Percentiles rank a stretch among this genome's conserved stretches.
Conservation (phyloP, 2,888 invertebrate species). For the Cephus pygmeus region DNA sequence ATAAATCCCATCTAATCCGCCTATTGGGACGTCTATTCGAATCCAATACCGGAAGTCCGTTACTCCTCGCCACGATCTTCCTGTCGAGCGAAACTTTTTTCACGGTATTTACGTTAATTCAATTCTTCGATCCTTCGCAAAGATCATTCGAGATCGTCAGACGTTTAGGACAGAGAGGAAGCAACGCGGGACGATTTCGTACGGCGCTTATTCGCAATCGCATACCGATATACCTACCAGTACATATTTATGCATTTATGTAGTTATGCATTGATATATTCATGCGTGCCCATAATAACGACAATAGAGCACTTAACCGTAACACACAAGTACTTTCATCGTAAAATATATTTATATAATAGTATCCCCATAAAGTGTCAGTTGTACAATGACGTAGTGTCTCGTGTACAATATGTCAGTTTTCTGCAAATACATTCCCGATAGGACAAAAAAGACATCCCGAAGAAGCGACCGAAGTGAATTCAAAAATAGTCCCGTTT, state of each 20-base stretch:
- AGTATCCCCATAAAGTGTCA: not conserved
- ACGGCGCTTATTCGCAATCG: not conserved
- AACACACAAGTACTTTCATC: constrained; percentile 45
- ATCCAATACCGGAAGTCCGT: not conserved
- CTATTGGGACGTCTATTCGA: not conserved
- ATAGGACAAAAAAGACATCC: not conserved
- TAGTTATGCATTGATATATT: not conserved
- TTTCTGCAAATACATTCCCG: not conserved
- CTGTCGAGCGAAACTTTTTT: not conserved
- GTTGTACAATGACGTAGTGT: not conserved
- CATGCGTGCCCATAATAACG: constrained; percentile 1
- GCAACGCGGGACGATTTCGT: not conserved
- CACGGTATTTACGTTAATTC: too few species aligned
- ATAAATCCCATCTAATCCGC: not conserved
- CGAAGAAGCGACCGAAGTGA: not conserved
- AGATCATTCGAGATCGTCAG: not conserved
- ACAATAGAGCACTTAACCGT: constrained; percentile 26
- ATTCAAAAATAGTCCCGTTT: not conserved
- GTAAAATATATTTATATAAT: constrained; percentile 36
- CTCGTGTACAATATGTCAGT: not conserved
- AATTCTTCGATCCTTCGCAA: too few species aligned
- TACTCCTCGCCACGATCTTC: not conserved
- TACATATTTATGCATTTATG: not conserved
- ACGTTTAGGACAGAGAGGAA: not conserved
- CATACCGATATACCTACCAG: not conserved